Percentiles rank a stretch among this genome's conserved stretches.
phyloP scores from a whole-genome alignment of 2,888 invertebrate genomes.

The Dasysyrphus albostriatus region DNA sequence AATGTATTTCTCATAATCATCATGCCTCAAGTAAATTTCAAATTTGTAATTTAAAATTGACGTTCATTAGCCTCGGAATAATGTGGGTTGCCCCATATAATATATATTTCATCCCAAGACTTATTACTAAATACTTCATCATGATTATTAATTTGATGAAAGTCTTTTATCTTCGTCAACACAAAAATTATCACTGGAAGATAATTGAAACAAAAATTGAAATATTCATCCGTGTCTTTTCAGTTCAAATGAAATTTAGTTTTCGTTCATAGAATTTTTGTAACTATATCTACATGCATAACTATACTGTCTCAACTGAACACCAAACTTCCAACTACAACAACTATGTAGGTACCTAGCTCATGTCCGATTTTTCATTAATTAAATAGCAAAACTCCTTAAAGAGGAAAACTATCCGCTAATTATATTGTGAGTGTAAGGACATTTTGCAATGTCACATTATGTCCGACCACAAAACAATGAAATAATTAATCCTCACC shows the following conservation, averaged over 20 bases:
- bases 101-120: background rate
- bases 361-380: conserved; percentile 44
- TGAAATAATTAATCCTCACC: conserved; percentile 18
- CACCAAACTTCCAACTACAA: background rate
- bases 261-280: background rate
- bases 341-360: no score
- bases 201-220: conserved; percentile 1
- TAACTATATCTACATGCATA: background rate
- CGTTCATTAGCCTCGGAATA: background rate
- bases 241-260: conserved; percentile 36
- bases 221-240: background rate
- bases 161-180: conserved; percentile 8
- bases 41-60: background rate
- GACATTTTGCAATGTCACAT: conserved; percentile 46
- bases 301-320: background rate
- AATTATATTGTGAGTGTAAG: conserved; percentile 45
- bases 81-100: background rate
- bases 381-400: conserved; percentile 44
- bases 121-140: background rate
- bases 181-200: background rate
- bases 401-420: conserved; percentile 29
- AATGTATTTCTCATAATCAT: background rate
- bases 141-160: conserved; percentile 21
- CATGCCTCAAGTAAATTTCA: background rate
- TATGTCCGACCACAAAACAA: conserved; percentile 35